A percentile compares a stretch with the other conserved stretches of the same genome.
Evolutionary conservation across 1,140 invertebrate species (phyloP).

Genomic region (Pollicipes pollicipes): DNA sequence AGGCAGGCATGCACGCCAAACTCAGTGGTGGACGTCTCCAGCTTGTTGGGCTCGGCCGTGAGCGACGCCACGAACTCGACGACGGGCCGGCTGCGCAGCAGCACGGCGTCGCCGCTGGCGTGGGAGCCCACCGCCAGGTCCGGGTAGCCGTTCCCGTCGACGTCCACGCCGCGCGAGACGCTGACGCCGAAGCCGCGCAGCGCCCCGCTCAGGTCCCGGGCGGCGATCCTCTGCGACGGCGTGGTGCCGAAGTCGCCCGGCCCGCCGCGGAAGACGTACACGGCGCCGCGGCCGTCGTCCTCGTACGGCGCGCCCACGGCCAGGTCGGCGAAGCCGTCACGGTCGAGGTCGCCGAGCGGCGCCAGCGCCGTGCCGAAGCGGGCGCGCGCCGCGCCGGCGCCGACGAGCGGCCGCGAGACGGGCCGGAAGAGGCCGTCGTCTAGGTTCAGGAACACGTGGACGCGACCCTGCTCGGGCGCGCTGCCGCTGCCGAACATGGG

Average conservation of each 20-base stretch:
- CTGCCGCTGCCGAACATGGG: neutral
- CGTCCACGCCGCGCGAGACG: slow-evolving; percentile 66
- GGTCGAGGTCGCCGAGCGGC: slow-evolving; percentile 68
- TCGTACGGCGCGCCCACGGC: slow-evolving; percentile 85
- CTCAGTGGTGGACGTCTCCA: neutral
- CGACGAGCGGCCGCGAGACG: neutral
- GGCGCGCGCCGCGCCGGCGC: no score
- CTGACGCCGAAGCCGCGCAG: slow-evolving; percentile 64
- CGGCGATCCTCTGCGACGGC: slow-evolving; percentile 12
- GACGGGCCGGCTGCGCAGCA: slow-evolving; percentile 24
- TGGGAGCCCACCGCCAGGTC: slow-evolving; percentile 82
- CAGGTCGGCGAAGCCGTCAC: slow-evolving; percentile 72
- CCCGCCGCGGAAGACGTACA: slow-evolving; percentile 70
- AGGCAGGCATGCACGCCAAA: neutral
- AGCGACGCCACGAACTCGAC: slow-evolving; percentile 11
- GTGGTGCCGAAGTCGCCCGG: slow-evolving; percentile 5
- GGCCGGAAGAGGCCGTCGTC: neutral
- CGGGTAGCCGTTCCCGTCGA: slow-evolving; percentile 77
- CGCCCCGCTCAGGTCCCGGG: neutral
- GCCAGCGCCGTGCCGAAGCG: neutral
- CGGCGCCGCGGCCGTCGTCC: slow-evolving; percentile 37
- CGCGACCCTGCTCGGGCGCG: neutral
- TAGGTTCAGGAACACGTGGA: neutral
- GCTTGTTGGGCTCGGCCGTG: neutral
- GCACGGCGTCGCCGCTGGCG: slow-evolving; percentile 53